phyloP scores from a whole-genome alignment of 2,797 vertebrate species.

The Falco berigora region DNA sequence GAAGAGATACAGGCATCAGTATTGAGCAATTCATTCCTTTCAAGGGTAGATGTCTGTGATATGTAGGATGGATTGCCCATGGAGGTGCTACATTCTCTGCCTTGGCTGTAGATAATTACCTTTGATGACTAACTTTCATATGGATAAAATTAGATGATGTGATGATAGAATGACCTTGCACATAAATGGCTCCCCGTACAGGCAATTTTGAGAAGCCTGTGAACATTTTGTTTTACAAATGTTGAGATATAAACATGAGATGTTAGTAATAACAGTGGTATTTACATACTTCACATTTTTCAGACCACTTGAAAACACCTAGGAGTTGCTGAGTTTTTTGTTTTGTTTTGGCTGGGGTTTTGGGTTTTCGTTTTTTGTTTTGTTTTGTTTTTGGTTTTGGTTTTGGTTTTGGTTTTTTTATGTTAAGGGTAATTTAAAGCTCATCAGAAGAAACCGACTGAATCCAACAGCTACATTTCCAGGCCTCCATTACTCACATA shows the following conservation, averaged over 20 bases:
- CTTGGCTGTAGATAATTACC: background rate
- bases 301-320: background rate
- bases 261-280: background rate
- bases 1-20: background rate
- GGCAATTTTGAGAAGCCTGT: background rate
- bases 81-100: background rate
- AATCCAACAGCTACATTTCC: background rate
- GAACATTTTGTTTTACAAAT: background rate
- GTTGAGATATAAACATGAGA: background rate
- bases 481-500: background rate
- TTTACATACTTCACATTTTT: background rate
- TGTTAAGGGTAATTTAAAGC: background rate
- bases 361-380: background rate
- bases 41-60: background rate
- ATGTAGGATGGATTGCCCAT: background rate
- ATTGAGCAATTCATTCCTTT: background rate
- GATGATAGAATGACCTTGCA: background rate
- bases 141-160: background rate
- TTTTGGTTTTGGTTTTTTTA: background rate
- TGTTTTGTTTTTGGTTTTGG: background rate
- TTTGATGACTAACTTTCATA: background rate
- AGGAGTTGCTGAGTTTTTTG: background rate
- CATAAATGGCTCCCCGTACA: background rate
- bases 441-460: background rate
- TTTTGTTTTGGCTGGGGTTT: background rate